These are phyloP conservation scores for Pagetopsis macropterus DNA, from an alignment of 2,797 vertebrate genomes.

Conservation along the genomic window DNA sequence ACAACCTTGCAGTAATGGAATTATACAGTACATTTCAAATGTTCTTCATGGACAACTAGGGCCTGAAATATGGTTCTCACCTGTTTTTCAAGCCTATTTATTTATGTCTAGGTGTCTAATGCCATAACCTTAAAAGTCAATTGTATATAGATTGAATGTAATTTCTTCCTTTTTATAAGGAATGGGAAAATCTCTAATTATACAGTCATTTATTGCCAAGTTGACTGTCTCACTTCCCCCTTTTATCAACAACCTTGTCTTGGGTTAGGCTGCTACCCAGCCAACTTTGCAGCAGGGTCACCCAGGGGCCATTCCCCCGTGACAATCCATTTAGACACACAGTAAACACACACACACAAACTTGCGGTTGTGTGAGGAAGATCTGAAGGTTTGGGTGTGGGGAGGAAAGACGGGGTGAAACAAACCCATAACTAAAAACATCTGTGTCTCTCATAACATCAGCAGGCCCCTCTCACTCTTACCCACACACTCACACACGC, in stretches of 20 bases:
- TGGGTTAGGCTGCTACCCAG: slow-evolving; percentile 80
- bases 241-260: slow-evolving; percentile 32
- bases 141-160: neutral
- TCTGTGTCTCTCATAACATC: slow-evolving; percentile 89
- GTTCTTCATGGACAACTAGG: slow-evolving; percentile 12
- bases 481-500: slow-evolving; percentile 3
- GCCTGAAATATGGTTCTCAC: slow-evolving; percentile 23
- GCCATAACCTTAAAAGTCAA: neutral
- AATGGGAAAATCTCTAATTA: neutral
- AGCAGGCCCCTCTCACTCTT: slow-evolving; percentile 30
- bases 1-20: slow-evolving; percentile 34
- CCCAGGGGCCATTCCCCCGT: slow-evolving; percentile 87
- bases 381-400: slow-evolving; percentile 84
- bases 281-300: slow-evolving; percentile 85
- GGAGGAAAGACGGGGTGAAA: slow-evolving; percentile 85
- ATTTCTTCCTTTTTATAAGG: slow-evolving; percentile 14
- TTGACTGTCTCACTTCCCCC: neutral
- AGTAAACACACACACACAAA: slow-evolving; percentile 48
- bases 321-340: slow-evolving; percentile 74
- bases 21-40: slow-evolving; percentile 34
- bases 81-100: neutral
- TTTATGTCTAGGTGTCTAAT: neutral
- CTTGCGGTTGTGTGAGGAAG: slow-evolving; percentile 83
- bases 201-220: neutral
- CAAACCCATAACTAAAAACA: slow-evolving; percentile 92